phyloP scores from a whole-genome alignment of 2,113 vertebrate genomes.

The Bostrychus sinensis region DNA sequence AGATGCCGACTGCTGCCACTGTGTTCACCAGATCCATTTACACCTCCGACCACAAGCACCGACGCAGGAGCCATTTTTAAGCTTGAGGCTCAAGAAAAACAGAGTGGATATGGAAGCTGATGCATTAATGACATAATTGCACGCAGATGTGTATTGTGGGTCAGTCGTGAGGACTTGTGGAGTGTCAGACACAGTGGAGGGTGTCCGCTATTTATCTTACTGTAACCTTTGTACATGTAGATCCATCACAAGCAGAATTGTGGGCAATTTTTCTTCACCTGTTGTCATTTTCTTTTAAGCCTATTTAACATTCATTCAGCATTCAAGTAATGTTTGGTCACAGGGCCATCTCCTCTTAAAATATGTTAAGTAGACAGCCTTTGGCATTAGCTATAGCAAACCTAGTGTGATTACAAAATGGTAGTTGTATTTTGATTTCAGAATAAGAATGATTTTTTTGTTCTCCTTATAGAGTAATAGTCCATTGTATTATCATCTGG shows the following conservation, averaged over 20 bases:
- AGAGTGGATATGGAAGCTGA: conserved; percentile 55
- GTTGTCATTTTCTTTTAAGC: neutral
- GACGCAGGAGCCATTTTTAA: conserved; percentile 49
- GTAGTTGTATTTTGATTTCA: neutral
- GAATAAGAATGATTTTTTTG: neutral
- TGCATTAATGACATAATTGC: conserved; percentile 68
- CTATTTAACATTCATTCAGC: neutral
- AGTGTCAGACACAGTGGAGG: conserved; percentile 25
- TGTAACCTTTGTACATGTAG: conserved; percentile 23
- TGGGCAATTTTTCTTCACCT: neutral
- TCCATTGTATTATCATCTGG: conserved; percentile 28
- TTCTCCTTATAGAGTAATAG: neutral
- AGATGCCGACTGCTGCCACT: conserved; percentile 55
- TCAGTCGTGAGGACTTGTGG: conserved; percentile 55
- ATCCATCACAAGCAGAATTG: conserved; percentile 28
- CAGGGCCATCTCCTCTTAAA: neutral
- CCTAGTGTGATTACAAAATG: no score
- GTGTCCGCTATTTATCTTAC: conserved; percentile 41
- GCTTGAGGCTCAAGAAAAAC: conserved; percentile 54
- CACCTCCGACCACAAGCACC: conserved; percentile 51
- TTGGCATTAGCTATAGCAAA: neutral
- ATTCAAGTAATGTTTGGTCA: neutral
- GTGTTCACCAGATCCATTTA: conserved; percentile 53
- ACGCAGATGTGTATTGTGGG: conserved; percentile 66
- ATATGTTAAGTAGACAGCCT: neutral